Conservation (phyloP, 2,113 vertebrate species). For the Phylloscopus whistleri region DNA sequence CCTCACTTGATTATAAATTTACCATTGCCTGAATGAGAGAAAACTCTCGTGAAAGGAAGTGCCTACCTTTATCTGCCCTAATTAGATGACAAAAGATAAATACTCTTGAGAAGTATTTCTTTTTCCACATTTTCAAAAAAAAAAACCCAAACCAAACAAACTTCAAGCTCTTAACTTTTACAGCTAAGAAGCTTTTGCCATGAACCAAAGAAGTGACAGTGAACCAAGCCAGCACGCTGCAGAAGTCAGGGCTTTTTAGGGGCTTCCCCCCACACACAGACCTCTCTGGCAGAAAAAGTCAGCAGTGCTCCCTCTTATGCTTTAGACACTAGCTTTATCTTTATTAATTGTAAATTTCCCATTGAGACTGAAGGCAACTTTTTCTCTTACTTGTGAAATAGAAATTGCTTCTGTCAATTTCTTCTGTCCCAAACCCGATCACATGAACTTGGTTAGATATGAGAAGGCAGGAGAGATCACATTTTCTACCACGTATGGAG, state of each 20-base stretch:
- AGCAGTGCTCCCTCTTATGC: accelerated
- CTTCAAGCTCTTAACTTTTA: not conserved
- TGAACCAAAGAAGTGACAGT: not conserved
- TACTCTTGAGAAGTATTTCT: not conserved
- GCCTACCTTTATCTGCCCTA: not conserved
- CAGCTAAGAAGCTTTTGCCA: not conserved
- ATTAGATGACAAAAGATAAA: not conserved
- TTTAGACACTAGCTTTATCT: not conserved
- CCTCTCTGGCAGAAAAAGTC: not conserved
- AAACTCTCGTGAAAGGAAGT: not conserved
- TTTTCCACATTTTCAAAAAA: not conserved
- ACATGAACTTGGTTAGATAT: not conserved
- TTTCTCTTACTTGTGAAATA: not conserved
- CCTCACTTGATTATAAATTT: not conserved
- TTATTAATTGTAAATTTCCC: not conserved
- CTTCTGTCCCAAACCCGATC: not conserved
- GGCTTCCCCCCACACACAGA: accelerated
- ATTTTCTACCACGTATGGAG: not conserved
- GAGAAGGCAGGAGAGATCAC: not conserved
- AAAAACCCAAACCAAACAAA: too few relatives aligned
- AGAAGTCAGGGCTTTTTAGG: not conserved
- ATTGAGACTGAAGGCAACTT: not conserved
- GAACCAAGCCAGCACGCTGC: accelerated
- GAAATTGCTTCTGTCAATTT: not conserved
- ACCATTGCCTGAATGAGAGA: not conserved